phyloP scores from a whole-genome alignment of 2,113 vertebrate genomes.

The Protobothrops flavoviridis region DNA sequence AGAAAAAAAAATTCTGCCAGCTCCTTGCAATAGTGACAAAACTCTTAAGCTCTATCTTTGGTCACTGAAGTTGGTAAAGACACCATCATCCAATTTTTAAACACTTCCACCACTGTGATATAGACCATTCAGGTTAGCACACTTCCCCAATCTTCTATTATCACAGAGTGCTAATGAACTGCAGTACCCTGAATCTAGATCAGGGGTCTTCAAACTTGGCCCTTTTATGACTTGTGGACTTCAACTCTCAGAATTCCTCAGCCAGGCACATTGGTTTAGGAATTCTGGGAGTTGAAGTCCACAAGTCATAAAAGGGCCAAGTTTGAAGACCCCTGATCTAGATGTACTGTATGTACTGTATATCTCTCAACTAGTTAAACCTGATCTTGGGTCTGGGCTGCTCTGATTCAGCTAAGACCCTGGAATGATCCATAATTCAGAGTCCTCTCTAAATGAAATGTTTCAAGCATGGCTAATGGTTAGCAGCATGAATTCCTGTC shows the following conservation, averaged over 20 bases:
- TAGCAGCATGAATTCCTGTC: neutral
- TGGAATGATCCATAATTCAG: neutral
- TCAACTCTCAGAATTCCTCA: too few species aligned
- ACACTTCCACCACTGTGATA: neutral
- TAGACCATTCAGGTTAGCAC: neutral
- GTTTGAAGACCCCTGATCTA: neutral
- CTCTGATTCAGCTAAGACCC: neutral
- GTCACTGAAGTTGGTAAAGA: neutral
- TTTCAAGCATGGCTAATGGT: neutral
- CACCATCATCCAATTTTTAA: neutral
- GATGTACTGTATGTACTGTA: neutral
- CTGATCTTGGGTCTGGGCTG: neutral
- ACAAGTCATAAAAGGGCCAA: neutral
- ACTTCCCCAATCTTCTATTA: neutral
- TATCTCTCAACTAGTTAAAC: neutral
- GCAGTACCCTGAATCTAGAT: neutral
- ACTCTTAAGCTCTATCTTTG: neutral
- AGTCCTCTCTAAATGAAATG: neutral
- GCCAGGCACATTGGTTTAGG: too few species aligned
- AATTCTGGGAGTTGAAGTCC: too few species aligned
- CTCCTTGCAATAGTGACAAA: neutral
- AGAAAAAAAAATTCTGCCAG: neutral
- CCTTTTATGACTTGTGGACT: too few species aligned
- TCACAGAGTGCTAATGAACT: neutral
- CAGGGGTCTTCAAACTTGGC: neutral